Evolutionary conservation across 1,140 invertebrate species (phyloP), one percentile per base, ranked within the genome.

Genomic region (Drosophila fuyamai): DNA sequence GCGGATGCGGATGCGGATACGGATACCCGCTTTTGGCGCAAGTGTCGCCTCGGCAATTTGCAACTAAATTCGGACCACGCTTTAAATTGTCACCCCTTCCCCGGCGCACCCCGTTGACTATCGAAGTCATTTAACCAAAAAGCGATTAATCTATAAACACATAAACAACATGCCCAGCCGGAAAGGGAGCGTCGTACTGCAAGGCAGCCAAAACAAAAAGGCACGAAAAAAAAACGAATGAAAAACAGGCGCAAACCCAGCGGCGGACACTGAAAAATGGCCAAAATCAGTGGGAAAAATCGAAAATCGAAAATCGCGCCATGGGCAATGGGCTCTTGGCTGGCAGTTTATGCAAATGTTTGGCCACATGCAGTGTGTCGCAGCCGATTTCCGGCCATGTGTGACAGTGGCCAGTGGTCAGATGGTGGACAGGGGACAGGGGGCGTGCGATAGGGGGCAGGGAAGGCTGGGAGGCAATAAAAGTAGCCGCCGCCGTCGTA

Each of bases 81-180:
- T 71, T 71, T 72, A 71, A 71, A 48, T 40, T 27, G 14, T 40
- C 59, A n/a, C 5, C 35, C 59, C 68, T 18, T 48, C 12, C 1
- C 23, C 51, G 47, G 9, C 18, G 27, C 23, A 0, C 13, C 7
- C 6, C 51, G 73, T 36, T 58, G 82, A 81, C 74, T 80, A 80
- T 89, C 68, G 84, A 78, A 88, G 84, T 88, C 84, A 88, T 88
- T 88, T 88, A 88, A 88, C 80, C 84, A 88, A 90, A 83, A 86
- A 90, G 88, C 86, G 86, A 90, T 90, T 90, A 90, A 90, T 90
- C 86, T 90, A 90, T 90, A 86, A 90, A 90, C 86, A 90, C 86
- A 90, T 90, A 90, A 90, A 90, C 86, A 90, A 90, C 86, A 86
- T 79, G 77, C 71, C 68, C 81, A 60, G 63, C 67, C 56, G 41